phyloP scores from a whole-genome alignment of 2,113 vertebrate genomes.

The Myotis davidii region DNA sequence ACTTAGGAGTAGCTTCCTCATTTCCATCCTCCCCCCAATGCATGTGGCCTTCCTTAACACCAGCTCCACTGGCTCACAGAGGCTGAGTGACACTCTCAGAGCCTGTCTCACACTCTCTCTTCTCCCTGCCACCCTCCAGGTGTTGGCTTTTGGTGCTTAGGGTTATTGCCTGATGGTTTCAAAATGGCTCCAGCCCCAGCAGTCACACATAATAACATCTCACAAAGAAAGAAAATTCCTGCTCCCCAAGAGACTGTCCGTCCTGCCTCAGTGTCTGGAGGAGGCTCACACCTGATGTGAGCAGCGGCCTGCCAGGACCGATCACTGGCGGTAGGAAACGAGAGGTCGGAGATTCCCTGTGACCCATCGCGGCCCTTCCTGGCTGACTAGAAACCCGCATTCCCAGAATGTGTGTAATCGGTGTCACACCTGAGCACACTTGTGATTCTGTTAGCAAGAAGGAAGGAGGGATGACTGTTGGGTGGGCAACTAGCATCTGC shows the following conservation, averaged over 20 bases:
- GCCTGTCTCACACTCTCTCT: neutral
- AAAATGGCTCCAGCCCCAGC: neutral
- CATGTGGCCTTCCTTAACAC: neutral
- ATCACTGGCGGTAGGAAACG: neutral
- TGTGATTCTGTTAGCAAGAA: too few species aligned
- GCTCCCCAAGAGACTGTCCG: neutral
- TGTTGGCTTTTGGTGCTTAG: neutral
- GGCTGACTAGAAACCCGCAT: fast-evolving
- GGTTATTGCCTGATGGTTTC: too few species aligned
- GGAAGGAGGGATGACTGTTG: neutral
- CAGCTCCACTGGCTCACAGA: neutral
- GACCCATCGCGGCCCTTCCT: neutral
- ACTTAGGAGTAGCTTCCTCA: neutral
- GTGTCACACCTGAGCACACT: neutral
- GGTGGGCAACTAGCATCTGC: neutral
- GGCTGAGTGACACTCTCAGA: neutral
- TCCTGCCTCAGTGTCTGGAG: neutral
- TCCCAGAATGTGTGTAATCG: neutral
- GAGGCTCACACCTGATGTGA: neutral
- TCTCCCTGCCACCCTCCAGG: fast-evolving
- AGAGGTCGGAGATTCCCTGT: neutral
- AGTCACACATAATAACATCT: neutral
- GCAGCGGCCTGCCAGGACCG: neutral
- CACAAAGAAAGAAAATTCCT: neutral
- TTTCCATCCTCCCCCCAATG: neutral